Evolutionary conservation across 2,113 vertebrate genomes (phyloP).

Genomic region (Glaucomys volans): DNA sequence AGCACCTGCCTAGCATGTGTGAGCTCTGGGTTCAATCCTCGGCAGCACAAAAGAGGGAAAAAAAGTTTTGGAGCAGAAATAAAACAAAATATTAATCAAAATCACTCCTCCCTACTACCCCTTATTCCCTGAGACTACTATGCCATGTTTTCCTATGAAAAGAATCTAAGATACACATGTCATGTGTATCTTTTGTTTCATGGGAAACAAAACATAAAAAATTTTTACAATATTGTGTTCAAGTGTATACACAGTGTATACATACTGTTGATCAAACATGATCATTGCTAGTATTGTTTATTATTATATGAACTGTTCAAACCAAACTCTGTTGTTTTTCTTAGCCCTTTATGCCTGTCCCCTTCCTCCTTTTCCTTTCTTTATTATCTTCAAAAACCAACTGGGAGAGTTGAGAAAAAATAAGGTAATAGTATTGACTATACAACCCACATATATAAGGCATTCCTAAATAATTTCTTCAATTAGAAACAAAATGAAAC

Average conservation of each 20-base stretch:
- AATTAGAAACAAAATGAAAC: slow-evolving; percentile 22
- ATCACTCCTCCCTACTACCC: neutral
- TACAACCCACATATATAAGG: neutral
- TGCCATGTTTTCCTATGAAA: neutral
- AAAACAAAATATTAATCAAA: slow-evolving; percentile 48
- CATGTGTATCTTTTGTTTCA: too few relatives aligned
- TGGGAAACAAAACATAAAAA: slow-evolving; percentile 18
- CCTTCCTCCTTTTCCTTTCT: neutral
- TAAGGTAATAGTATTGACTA: neutral
- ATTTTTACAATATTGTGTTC: neutral
- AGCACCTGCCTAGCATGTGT: too few relatives aligned
- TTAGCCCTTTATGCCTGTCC: neutral
- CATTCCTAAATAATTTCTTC: slow-evolving; percentile 12
- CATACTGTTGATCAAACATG: neutral
- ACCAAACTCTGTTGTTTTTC: neutral
- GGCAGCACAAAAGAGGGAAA: neutral
- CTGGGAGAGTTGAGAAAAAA: neutral
- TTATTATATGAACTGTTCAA: slow-evolving; percentile 20
- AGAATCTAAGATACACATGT: neutral
- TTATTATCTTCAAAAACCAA: neutral
- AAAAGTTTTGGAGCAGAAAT: neutral
- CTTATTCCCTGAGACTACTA: neutral
- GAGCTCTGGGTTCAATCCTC: too few relatives aligned
- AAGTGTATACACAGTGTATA: neutral
- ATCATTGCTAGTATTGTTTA: neutral